Evolutionary conservation across 2,888 invertebrate genomes (phyloP), one percentile per base, ranked within the genome.

Genomic region (Allacma fusca): DNA sequence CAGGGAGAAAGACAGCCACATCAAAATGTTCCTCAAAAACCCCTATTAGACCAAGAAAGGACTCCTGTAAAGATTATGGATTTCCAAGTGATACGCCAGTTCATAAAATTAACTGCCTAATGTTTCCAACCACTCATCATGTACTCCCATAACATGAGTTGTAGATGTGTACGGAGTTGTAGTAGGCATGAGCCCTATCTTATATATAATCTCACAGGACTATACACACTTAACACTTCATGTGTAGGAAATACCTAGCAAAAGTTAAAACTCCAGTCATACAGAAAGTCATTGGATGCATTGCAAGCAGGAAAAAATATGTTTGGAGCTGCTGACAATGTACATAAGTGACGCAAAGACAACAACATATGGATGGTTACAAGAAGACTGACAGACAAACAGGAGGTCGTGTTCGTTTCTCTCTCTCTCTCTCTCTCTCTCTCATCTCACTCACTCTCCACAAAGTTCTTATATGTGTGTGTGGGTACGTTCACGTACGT

Each of bases 351-450:
- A 62, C 62, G 62, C 67, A 72, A 72, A 59, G 72, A 62, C 62
- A 72, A 71, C 28, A 71, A 62, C 72, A 72, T 72, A 72, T 72
- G 72, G 72, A 72, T 72, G 62, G 62, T 72, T 72, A 34, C 59
- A 72, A 72, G 40, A 62, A 50, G 72, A 72, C 72, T 72, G 72
- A 72, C 72, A 62, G 72, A 40, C 62, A 62, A 72, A 72, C 72
- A 72, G 72, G 72, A 72, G 72, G 72, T 72, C 72, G 57, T 72
- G 72, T 59, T 72, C 72, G 21, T 71, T 40, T 62, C 34, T 40
- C 24, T 62, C 24, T 29, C 34, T 70, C 44, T 65, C 44, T 62
- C 73, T 73, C n/a, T 73, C 62, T 62, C 9, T 24, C 40, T 75
- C 9, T 16, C n/a, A n/a, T n/a, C n/a, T 40, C 43, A 40, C 43